Conservation (phyloP, 2,113 vertebrate genomes). For the Oncorhynchus nerka region DNA sequence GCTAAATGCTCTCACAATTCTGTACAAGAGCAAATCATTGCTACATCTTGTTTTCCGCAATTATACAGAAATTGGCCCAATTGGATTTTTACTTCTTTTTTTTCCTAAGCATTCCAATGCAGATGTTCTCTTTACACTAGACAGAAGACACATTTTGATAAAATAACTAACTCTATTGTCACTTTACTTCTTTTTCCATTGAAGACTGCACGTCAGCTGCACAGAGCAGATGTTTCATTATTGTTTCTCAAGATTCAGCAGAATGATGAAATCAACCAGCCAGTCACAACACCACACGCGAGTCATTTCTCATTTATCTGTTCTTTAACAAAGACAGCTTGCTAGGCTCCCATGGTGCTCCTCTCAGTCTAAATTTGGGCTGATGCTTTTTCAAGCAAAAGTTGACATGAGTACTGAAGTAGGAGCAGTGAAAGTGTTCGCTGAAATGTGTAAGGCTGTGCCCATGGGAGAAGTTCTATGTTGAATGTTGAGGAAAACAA, state of each 20-base stretch:
- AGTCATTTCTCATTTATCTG: conserved; percentile 51
- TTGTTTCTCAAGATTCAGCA: conserved; percentile 49
- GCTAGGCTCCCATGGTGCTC: conserved; percentile 27
- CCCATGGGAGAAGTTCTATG: background rate
- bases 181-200: conserved; percentile 42
- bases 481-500: background rate
- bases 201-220: conserved; percentile 49
- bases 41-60: conserved; percentile 39
- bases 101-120: conserved; percentile 8
- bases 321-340: conserved; percentile 40
- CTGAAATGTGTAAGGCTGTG: background rate
- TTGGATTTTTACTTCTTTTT: conserved; percentile 28
- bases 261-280: conserved; percentile 54
- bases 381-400: conserved; percentile 21
- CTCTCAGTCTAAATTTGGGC: conserved; percentile 27
- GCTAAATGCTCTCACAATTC: conserved; percentile 19
- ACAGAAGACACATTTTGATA: conserved; percentile 7
- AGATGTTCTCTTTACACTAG: conserved; percentile 38
- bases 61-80: conserved; percentile 40
- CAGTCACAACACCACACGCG: conserved; percentile 41
- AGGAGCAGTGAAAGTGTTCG: background rate
- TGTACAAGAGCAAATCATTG: conserved; percentile 30
- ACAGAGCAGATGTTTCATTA: conserved; percentile 60
- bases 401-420: conserved; percentile 10
- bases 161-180: conserved; percentile 41